These are phyloP conservation scores for Actenoides hombroni DNA, from an alignment of 2,113 vertebrate species.

Conservation along the genomic window DNA sequence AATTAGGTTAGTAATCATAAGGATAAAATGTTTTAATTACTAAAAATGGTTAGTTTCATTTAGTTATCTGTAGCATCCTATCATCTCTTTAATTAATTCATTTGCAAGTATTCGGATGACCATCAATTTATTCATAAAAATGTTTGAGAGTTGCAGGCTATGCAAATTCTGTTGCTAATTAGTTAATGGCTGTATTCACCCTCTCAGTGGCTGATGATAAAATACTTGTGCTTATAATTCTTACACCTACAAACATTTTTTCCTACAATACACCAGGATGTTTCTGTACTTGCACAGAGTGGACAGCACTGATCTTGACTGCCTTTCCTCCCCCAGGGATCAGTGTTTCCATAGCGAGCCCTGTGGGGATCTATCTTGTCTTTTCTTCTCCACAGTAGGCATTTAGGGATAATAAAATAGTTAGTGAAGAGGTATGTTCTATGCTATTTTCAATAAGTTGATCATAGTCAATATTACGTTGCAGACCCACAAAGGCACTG, in stretches of 20 bases:
- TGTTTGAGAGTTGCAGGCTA: background rate
- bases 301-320: conserved; percentile 42
- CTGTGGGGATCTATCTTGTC: background rate
- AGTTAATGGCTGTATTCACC: conserved; percentile 24
- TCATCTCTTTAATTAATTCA: background rate
- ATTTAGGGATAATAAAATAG: conserved; percentile 37
- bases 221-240: background rate
- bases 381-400: conserved; percentile 1
- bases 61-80: conserved; percentile 4
- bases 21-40: conserved; percentile 5
- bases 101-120: conserved; percentile 28
- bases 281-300: background rate
- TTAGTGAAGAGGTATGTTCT: background rate
- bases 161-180: conserved; percentile 38
- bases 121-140: conserved; percentile 41
- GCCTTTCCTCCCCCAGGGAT: background rate
- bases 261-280: background rate
- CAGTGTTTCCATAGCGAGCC: conserved; percentile 48
- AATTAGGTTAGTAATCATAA: background rate
- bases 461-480: background rate
- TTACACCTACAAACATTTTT: background rate
- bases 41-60: conserved; percentile 6
- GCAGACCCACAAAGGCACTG: background rate
- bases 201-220: background rate
- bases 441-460: background rate